A percentile compares a stretch with the other conserved stretches of the same genome.
These are phyloP conservation scores for Leucozona laternaria DNA, from an alignment of 2,888 invertebrate species.

Conservation along the genomic window DNA sequence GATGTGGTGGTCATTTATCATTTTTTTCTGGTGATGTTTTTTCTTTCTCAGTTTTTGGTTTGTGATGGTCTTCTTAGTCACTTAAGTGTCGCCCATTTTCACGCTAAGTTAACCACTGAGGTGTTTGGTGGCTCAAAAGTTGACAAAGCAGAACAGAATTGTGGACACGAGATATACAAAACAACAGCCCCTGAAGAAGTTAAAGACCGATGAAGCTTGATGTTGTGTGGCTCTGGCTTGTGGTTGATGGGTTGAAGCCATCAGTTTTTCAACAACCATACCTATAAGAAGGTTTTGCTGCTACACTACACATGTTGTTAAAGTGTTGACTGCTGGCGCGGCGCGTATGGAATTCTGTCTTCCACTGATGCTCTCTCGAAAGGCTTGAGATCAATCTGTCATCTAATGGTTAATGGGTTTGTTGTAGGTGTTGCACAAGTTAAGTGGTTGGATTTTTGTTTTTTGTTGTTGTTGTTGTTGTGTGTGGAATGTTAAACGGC, in stretches of 20 bases:
- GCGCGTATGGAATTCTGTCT: slow-evolving; percentile 49
- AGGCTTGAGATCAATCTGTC: slow-evolving; percentile 69
- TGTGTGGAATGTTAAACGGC: slow-evolving; percentile 48
- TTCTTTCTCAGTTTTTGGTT: neutral
- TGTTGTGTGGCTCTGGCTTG: neutral
- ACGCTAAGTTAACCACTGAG: slow-evolving; percentile 62
- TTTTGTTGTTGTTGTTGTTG: neutral
- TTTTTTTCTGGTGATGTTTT: slow-evolving; percentile 34
- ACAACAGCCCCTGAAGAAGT: slow-evolving; percentile 49
- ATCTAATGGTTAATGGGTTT: slow-evolving; percentile 68
- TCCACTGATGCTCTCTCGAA: neutral
- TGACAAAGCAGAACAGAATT: slow-evolving; percentile 72
- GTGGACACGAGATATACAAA: slow-evolving; percentile 39
- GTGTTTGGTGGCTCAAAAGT: slow-evolving; percentile 61
- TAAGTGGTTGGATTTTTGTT: slow-evolving; percentile 54
- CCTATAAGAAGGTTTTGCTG: slow-evolving; percentile 5
- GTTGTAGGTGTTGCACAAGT: slow-evolving; percentile 68
- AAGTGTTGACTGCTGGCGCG: slow-evolving; percentile 38
- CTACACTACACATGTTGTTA: slow-evolving; percentile 51
- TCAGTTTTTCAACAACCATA: slow-evolving; percentile 4
- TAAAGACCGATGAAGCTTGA: slow-evolving; percentile 38
- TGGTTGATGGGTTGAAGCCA: slow-evolving; percentile 3
- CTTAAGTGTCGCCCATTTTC: slow-evolving; percentile 70
- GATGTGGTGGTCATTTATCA: slow-evolving; percentile 72
- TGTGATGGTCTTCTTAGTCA: slow-evolving; percentile 47